These are phyloP conservation scores for Crambe crambe DNA, from an alignment of 37 sponge, comb jelly and placozoan species.

Conservation along the genomic window DNA sequence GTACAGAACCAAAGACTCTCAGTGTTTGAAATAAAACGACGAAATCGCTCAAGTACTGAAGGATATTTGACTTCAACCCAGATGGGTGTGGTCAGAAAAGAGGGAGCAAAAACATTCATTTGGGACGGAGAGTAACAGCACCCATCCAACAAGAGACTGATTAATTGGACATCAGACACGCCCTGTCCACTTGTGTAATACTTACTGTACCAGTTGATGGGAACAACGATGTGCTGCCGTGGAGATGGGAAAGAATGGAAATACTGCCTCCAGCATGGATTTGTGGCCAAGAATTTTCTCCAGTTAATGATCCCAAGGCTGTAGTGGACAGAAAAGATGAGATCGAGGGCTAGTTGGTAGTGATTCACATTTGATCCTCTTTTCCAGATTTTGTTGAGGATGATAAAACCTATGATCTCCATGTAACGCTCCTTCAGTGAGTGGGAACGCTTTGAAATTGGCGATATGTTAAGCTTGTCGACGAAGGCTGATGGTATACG, in stretches of 20 bases:
- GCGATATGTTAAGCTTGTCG: slow-evolving; percentile 3
- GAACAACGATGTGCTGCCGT: slow-evolving; percentile 10
- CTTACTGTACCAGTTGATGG: neutral
- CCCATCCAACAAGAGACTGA: neutral
- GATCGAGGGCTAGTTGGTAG: slow-evolving; percentile 1
- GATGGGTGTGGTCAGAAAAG: slow-evolving; percentile 5
- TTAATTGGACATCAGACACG: slow-evolving; percentile 4
- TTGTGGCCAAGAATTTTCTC: neutral
- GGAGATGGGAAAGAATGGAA: slow-evolving; percentile 1
- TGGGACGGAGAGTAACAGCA: slow-evolving; percentile 7
- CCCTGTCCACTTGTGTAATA: slow-evolving; percentile 11
- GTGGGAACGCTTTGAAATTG: slow-evolving; percentile 5
- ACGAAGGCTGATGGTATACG: neutral
- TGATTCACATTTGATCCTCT: neutral
- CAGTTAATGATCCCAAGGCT: slow-evolving; percentile 13
- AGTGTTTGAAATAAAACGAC: slow-evolving; percentile 3
- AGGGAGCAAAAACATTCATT: slow-evolving; percentile 1
- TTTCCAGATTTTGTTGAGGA: slow-evolving; percentile 5
- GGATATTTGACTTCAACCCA: slow-evolving; percentile 17
- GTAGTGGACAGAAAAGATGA: slow-evolving; percentile 4
- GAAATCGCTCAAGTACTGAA: neutral
- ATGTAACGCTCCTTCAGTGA: slow-evolving; percentile 3
- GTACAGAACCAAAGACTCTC: slow-evolving; percentile 21
- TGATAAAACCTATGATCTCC: slow-evolving; percentile 5
- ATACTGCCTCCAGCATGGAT: slow-evolving; percentile 1